These are phyloP conservation scores for Trinectes maculatus DNA, from an alignment of 2,113 vertebrate genomes.

Conservation along the genomic window DNA sequence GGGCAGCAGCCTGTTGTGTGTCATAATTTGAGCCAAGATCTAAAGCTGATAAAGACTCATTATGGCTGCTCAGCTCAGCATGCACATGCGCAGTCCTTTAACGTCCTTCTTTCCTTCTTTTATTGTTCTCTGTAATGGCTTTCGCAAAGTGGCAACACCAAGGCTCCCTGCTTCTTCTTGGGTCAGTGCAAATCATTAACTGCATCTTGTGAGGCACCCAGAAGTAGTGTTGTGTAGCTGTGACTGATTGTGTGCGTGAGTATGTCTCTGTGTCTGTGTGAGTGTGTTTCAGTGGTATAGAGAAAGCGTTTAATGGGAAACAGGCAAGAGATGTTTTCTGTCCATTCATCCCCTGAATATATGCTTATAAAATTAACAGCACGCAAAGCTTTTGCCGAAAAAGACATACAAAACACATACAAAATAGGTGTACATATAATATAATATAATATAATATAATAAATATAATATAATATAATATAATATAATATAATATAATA, in stretches of 20 bases:
- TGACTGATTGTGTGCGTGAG: background rate
- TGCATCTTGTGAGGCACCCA: constrained; percentile 4
- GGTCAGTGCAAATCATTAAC: constrained; percentile 46
- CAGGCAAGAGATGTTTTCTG: constrained; percentile 5
- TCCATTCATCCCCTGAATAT: background rate
- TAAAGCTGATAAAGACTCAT: background rate
- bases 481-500: too few species aligned
- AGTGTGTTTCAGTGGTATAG: constrained; percentile 9
- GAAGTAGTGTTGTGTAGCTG: background rate
- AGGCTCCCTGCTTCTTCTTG: constrained; percentile 34
- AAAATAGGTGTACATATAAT: too few species aligned
- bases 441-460: too few species aligned
- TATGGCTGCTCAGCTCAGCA: background rate
- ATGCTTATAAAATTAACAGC: background rate
- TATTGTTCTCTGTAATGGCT: constrained; percentile 30
- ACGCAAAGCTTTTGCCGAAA: background rate
- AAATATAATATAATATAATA: too few species aligned
- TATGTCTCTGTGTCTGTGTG: constrained; percentile 13
- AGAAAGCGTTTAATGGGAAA: constrained; percentile 4
- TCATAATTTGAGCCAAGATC: constrained; percentile 13
- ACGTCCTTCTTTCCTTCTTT: constrained; percentile 25
- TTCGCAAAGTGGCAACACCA: constrained; percentile 18
- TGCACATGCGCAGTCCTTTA: background rate
- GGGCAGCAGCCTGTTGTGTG: constrained; percentile 1
- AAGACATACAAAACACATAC: too few species aligned